Base-by-base conservation (phyloP, 2,888 invertebrate species). In the Oscheius sp. region DNA sequence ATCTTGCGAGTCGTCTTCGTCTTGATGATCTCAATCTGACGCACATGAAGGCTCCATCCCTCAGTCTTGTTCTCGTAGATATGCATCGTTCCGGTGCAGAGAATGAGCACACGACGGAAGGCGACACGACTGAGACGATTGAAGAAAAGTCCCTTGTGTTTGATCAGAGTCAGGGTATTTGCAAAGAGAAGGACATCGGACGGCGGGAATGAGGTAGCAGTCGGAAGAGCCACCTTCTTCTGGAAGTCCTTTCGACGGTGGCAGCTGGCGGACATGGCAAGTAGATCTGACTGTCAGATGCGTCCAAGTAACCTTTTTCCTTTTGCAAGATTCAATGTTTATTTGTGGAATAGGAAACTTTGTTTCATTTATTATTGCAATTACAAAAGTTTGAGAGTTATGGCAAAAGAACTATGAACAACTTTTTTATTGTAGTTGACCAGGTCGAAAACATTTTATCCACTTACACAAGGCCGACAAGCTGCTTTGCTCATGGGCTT, bases 41-140 rank as follows among this genome's bases (percentile, higher is more conserved):
- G n/a, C 48, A 63, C 3, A 29, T n/a, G n/a, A 3, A 63, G 5
- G 13, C 21, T 48, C 63, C 63, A 63, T 10, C 63, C 63, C 13
- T 21, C 29, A 2, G 29, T 37, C 42, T 47, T 29, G n/a, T 47
- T 63, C n/a, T 63, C 33, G 50, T 63, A 63, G 48, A 63, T 48
- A 2, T 47, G 21, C 13, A 63, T n/a, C 48, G 48, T 47, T 63
- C 63, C 63, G 32, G 47, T 63, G 11, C 48, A 5, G 48, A 63
- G 63, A 33, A 63, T n/a, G 9, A 21, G 21, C 47, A 63, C 63
- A 63, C 47, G 47, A 29, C 63, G 63, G 10, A 63, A 48, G 33
- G 63, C 63, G 9, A 63, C 63, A 9, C n/a, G 4, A 33, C 63
- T 63, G 63, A 47, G 48, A 21, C 63, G 47, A 29, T 63, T 63